phyloP scores from a whole-genome alignment of 35 echinoderm and acorn worm species.

The Stichopus chloronotus region DNA sequence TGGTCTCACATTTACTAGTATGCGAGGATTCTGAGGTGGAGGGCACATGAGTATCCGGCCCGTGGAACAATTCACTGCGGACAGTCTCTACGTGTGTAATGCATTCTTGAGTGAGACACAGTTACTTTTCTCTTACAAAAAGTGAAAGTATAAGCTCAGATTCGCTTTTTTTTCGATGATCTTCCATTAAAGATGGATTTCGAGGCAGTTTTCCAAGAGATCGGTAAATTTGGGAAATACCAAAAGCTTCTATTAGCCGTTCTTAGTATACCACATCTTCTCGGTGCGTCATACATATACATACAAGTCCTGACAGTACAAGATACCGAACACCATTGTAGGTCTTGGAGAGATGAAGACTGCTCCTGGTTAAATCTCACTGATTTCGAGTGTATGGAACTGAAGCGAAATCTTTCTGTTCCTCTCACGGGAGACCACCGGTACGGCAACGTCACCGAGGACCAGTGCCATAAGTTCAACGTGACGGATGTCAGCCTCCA shows the following conservation, averaged over 20 bases:
- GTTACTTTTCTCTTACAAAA: no score
- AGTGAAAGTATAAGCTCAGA: no score
- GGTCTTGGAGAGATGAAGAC: not conserved
- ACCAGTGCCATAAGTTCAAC: not conserved
- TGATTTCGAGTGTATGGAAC: not conserved
- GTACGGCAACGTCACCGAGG: not conserved
- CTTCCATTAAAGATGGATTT: not conserved
- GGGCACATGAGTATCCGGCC: no score
- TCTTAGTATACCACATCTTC: not conserved
- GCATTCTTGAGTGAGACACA: no score
- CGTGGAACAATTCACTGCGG: no score
- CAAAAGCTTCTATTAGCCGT: slow-evolving; percentile 8
- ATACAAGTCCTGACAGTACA: slow-evolving; percentile 9
- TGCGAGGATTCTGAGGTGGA: no score
- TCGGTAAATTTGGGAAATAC: slow-evolving; percentile 7
- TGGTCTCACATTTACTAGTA: no score
- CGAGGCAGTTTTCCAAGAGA: not conserved
- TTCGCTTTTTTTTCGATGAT: no score
- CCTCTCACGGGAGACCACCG: not conserved
- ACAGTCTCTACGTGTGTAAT: no score
- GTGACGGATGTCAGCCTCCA: not conserved
- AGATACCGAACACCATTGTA: no score
- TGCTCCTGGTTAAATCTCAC: not conserved
- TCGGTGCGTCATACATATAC: not conserved
- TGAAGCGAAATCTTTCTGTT: not conserved